phyloP scores from a whole-genome alignment of 2,797 vertebrate genomes.

The Arrhamphus sclerolepis region DNA sequence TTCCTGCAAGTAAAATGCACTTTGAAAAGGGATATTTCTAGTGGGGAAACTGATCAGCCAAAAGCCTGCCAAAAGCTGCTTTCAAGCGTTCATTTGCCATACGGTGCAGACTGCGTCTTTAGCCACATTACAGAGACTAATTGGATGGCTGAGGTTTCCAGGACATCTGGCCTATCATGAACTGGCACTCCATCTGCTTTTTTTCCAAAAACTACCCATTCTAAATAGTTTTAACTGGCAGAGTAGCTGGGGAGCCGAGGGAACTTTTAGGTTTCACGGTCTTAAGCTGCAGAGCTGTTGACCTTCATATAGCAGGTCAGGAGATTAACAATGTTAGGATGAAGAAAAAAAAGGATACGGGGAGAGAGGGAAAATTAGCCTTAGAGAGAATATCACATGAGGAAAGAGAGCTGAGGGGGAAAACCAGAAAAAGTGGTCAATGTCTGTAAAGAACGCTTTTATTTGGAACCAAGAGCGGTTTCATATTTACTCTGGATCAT shows the following conservation, averaged over 20 bases:
- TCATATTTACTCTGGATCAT: slow-evolving; percentile 42
- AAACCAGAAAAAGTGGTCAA: not conserved
- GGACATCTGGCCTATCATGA: slow-evolving; percentile 14
- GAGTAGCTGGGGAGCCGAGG: not conserved
- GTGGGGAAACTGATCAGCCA: slow-evolving; percentile 12
- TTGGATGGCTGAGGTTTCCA: slow-evolving; percentile 25
- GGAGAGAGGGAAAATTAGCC: not conserved
- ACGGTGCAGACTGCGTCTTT: slow-evolving; percentile 43
- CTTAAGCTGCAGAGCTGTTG: no score
- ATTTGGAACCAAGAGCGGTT: slow-evolving; percentile 8
- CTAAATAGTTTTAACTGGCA: slow-evolving; percentile 3
- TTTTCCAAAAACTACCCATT: slow-evolving; percentile 8
- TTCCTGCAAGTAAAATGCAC: slow-evolving; percentile 16
- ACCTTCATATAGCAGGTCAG: no score
- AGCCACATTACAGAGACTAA: slow-evolving; percentile 6
- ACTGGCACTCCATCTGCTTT: slow-evolving; percentile 17
- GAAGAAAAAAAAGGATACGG: not conserved
- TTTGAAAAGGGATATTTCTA: slow-evolving; percentile 6
- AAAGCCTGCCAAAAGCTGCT: slow-evolving; percentile 34
- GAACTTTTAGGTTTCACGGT: no score
- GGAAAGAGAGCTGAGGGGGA: not conserved
- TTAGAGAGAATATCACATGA: not conserved
- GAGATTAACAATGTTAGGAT: not conserved
- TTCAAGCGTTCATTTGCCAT: slow-evolving; percentile 62
- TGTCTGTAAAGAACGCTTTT: slow-evolving; percentile 7